A percentile compares a stretch with the other conserved stretches of the same genome.
Conservation (phyloP, 64 coral and sea anemone genomes). For the Stichodactyla mertensii region DNA sequence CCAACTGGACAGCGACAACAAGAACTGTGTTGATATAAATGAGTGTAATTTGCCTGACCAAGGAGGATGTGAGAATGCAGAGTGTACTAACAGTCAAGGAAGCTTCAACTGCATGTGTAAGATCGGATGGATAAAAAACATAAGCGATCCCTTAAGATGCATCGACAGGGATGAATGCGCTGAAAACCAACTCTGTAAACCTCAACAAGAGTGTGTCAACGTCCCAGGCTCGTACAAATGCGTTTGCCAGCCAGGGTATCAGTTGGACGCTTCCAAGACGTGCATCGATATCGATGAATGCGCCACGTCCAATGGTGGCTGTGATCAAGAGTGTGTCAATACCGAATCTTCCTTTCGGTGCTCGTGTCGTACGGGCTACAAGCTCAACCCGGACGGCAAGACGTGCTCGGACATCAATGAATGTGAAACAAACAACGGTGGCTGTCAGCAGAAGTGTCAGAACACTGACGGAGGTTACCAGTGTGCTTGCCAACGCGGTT, state of each 20-base stretch:
- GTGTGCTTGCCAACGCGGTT: slow-evolving; percentile 55
- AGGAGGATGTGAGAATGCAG: slow-evolving; percentile 54
- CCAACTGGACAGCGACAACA: slow-evolving; percentile 32
- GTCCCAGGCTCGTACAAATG: slow-evolving; percentile 52
- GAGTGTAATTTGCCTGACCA: slow-evolving; percentile 27
- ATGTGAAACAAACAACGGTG: slow-evolving; percentile 52
- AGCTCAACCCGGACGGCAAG: slow-evolving; percentile 33
- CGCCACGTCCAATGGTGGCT: slow-evolving; percentile 26
- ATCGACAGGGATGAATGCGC: slow-evolving; percentile 64
- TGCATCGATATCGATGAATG: slow-evolving; percentile 64
- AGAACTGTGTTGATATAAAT: slow-evolving; percentile 46
- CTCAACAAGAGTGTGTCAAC: slow-evolving; percentile 50
- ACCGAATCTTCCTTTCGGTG: slow-evolving; percentile 43
- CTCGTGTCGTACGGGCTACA: slow-evolving; percentile 43
- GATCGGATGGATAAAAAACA: slow-evolving; percentile 32
- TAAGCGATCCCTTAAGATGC: slow-evolving; percentile 10
- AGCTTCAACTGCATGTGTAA: slow-evolving; percentile 59
- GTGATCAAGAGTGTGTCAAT: slow-evolving; percentile 59
- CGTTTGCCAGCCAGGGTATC: slow-evolving; percentile 35
- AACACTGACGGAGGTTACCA: slow-evolving; percentile 37
- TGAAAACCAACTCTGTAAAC: slow-evolving; percentile 2
- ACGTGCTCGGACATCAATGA: slow-evolving; percentile 52
- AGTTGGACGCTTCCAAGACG: neutral
- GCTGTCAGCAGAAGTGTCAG: slow-evolving; percentile 43
- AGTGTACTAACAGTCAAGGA: slow-evolving; percentile 32